Evolutionary conservation across 1,140 invertebrate species (phyloP).

Genomic region (Penaeus chinensis): DNA sequence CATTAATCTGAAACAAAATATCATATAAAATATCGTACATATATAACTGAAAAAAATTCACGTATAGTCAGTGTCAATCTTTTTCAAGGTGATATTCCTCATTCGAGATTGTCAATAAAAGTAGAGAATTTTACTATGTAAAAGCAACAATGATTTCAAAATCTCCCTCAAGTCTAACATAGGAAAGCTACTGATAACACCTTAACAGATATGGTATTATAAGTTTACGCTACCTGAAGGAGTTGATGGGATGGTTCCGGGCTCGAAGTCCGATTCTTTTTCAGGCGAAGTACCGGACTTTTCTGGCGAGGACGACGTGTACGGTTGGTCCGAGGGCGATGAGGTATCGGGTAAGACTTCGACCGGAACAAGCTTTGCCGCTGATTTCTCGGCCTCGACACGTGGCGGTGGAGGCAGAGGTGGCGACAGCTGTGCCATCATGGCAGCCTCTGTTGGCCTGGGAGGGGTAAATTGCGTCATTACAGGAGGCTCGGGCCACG

Average conservation of each 20-base stretch:
- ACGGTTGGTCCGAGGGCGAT: constrained; percentile 50
- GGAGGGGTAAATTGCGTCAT: constrained; percentile 51
- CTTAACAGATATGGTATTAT: background rate
- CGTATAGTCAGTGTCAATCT: no score
- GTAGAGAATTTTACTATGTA: no score
- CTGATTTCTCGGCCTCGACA: background rate
- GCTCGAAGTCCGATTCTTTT: constrained; percentile 38
- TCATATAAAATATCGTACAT: no score
- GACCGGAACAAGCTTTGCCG: constrained; percentile 16
- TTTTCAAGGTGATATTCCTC: no score
- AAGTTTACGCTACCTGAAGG: constrained; percentile 26
- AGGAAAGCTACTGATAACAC: background rate
- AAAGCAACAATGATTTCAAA: no score
- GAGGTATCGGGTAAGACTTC: constrained; percentile 27
- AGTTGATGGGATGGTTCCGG: constrained; percentile 7
- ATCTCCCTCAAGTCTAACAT: no score
- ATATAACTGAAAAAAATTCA: no score
- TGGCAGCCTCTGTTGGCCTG: constrained; percentile 46
- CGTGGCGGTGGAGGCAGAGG: background rate
- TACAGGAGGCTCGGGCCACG: constrained; percentile 32
- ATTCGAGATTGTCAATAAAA: no score
- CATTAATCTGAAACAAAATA: no score
- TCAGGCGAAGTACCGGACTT: constrained; percentile 44
- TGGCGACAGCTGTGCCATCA: background rate
- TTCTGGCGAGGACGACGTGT: constrained; percentile 51